These are phyloP conservation scores for Enteromius unitaeniatus DNA, from an alignment of 2,797 vertebrate genomes.

Conservation along the genomic window DNA sequence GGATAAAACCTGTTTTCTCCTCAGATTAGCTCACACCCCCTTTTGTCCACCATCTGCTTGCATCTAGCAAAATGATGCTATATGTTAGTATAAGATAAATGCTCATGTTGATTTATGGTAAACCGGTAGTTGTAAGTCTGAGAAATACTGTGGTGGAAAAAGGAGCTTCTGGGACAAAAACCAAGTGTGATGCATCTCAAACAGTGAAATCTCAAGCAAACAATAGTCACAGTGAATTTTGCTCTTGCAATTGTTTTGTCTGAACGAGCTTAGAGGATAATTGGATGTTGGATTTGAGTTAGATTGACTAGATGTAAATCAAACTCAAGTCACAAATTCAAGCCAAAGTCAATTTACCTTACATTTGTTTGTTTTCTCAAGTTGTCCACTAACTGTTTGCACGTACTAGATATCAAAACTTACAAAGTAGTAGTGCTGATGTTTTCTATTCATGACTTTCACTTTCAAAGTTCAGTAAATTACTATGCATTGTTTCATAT, in stretches of 20 bases:
- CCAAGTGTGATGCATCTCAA: constrained; percentile 22
- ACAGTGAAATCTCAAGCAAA: constrained; percentile 23
- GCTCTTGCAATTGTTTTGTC: neutral
- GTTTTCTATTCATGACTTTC: neutral
- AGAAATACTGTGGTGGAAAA: neutral
- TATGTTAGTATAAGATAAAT: constrained; percentile 29
- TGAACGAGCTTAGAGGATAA: neutral
- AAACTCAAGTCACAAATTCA: constrained; percentile 25
- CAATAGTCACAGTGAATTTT: constrained; percentile 20
- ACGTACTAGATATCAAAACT: neutral
- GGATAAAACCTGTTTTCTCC: constrained; percentile 3
- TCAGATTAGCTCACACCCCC: neutral
- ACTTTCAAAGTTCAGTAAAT: neutral
- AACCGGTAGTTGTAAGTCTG: constrained; percentile 9
- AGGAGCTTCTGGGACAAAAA: constrained; percentile 15
- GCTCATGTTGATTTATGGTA: constrained; percentile 26
- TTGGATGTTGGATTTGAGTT: neutral
- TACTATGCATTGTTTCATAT: neutral
- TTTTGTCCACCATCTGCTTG: constrained; percentile 37
- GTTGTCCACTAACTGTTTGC: neutral
- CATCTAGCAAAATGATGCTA: constrained; percentile 4
- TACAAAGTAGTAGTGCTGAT: neutral
- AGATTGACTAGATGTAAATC: neutral
- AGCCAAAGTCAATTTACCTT: neutral
- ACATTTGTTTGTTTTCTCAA: neutral